Percentiles rank a stretch among this genome's conserved stretches.
Conservation (phyloP, 2,888 invertebrate species). For the Petrolisthes manimaculis region DNA sequence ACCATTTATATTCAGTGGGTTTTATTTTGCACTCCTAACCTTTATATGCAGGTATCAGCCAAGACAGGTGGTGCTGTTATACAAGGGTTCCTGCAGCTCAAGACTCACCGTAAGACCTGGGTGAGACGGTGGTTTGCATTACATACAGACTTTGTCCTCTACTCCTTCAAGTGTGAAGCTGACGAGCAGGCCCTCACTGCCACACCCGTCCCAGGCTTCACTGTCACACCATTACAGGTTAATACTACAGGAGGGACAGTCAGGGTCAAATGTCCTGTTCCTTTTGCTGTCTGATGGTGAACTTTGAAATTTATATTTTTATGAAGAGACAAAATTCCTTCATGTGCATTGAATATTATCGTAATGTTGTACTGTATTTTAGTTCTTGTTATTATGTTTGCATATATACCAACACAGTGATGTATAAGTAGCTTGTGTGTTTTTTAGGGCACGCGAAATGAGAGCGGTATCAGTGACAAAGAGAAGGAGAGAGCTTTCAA, state of each 20-base stretch:
- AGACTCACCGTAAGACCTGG: slow-evolving; percentile 63
- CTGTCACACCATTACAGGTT: slow-evolving; percentile 70
- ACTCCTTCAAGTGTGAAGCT: slow-evolving; percentile 72
- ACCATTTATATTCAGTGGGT: neutral
- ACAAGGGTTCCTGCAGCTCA: slow-evolving; percentile 59
- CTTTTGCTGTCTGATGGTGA: neutral
- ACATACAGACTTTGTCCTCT: slow-evolving; percentile 75
- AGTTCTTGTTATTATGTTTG: neutral
- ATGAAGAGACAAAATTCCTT: neutral
- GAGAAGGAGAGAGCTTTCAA: slow-evolving; percentile 71
- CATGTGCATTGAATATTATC: no score
- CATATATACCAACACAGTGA: neutral
- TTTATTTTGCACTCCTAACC: neutral
- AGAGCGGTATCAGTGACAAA: slow-evolving; percentile 68
- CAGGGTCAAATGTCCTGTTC: neutral
- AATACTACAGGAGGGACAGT: slow-evolving; percentile 31
- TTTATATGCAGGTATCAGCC: slow-evolving; percentile 57
- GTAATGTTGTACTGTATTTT: no score
- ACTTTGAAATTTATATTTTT: neutral
- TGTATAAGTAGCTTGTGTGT: neutral
- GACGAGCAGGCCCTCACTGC: slow-evolving; percentile 74
- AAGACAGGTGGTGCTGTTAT: slow-evolving; percentile 51
- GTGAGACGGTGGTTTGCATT: slow-evolving; percentile 74
- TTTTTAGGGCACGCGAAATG: slow-evolving; percentile 46
- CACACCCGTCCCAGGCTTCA: slow-evolving; percentile 76